Evolutionary conservation across 2,888 invertebrate species (phyloP), one percentile per base, ranked within the genome.

Genomic region (Euzophera pinguis): DNA sequence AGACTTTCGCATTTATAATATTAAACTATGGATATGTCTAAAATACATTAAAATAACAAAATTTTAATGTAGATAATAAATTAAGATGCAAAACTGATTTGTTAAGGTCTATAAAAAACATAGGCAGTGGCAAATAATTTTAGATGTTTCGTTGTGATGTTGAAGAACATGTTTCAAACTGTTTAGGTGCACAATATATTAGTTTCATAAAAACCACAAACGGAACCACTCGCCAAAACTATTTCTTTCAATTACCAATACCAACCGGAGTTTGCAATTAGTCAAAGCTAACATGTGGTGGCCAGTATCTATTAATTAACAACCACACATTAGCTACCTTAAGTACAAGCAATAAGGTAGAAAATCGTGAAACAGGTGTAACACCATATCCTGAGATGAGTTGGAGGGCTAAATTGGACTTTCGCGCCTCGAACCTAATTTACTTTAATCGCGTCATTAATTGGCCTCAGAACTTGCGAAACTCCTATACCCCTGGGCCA

Each of bases 361-460:
- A 16, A 51, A 51, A 45, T 51, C 37, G 27, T 14, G 10, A 22
- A 34, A 9, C 17, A 51, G 12, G 32, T 34, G 14, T 27, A 13
- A 16, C 50, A 16, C 35, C n/a, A 27, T 51, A 65, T 60, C 47
- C 52, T 53, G 54, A 61, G 65, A 69, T 70, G 59, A 57, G 54
- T 63, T 62, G 14, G 50, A 53, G 53, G 58, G 62, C 51, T 58
- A 66, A 75, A 75, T 70, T 67, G 78, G 71, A 69, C 71, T 69
- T 82, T 82, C 72, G 72, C 82, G 79, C 81, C 77, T 83, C 75
- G 69, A 71, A 81, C 72, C 80, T 82, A 84, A 86, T 85, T 83
- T 76, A 71, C 75, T 78, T 81, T 80, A 85, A 88, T 86, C 81
- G 83, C 66, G 71, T 75, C 84, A 87, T 88, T 87, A 88, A 86